A percentile compares a stretch with the other conserved stretches of the same genome.
Conservation (phyloP, 2,888 invertebrate species). For the Nymphalis c-album region DNA sequence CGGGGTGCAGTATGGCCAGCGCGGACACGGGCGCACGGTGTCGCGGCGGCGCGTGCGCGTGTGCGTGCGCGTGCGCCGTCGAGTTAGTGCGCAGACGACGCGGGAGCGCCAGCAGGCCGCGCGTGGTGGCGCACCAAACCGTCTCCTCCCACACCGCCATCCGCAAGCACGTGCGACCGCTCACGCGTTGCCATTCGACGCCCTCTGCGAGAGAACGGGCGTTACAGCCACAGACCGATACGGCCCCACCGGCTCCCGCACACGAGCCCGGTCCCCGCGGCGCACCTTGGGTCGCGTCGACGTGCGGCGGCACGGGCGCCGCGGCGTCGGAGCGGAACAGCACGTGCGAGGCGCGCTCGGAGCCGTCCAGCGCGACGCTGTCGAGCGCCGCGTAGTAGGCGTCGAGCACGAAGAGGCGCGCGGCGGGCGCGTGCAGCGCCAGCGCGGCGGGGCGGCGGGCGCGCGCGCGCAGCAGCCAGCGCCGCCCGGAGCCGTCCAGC, state of each 20-base stretch:
- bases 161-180: constrained; percentile 51
- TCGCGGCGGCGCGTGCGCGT: constrained; percentile 38
- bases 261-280: too few relatives aligned
- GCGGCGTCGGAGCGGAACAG: constrained; percentile 47
- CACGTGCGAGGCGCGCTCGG: constrained; percentile 74
- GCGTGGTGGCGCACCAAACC: constrained; percentile 62
- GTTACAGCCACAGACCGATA: too few relatives aligned
- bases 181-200: constrained; percentile 32
- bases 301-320: constrained; percentile 38
- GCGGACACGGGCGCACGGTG: constrained; percentile 44
- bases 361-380: constrained; percentile 85
- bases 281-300: constrained; percentile 12
- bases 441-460: constrained; percentile 88
- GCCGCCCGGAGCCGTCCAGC: constrained; percentile 83
- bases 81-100: constrained; percentile 43
- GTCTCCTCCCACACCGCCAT: constrained; percentile 64
- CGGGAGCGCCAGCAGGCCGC: constrained; percentile 58
- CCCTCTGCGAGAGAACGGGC: constrained; percentile 18
- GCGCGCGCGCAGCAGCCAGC: constrained; percentile 81
- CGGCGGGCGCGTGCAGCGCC: constrained; percentile 87
- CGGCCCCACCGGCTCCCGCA: too few relatives aligned
- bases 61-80: constrained; percentile 17
- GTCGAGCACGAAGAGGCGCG: constrained; percentile 92
- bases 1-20: constrained; percentile 53
- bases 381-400: constrained; percentile 88